Conservation (phyloP, 2,797 vertebrate species). For the Sebastes iracundus region DNA sequence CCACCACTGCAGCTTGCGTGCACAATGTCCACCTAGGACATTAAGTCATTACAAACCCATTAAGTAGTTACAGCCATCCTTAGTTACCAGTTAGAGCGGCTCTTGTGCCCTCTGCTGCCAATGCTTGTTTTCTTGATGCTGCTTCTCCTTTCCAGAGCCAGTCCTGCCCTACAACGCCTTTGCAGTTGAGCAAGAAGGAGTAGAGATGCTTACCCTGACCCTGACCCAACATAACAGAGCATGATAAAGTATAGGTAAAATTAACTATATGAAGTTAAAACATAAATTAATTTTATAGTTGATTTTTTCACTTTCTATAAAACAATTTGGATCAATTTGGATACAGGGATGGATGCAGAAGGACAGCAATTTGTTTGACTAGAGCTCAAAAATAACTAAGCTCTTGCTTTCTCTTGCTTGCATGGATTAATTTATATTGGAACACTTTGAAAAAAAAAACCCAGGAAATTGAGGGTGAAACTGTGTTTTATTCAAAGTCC, state of each 20-base stretch:
- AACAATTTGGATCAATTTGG: background rate
- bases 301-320: background rate
- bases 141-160: background rate
- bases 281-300: background rate
- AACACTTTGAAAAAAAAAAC: background rate
- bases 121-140: background rate
- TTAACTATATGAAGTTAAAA: background rate
- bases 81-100: slow-evolving; percentile 17
- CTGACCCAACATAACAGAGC: background rate
- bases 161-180: background rate
- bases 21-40: background rate
- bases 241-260: background rate
- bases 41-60: slow-evolving; percentile 17
- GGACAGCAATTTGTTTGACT: background rate
- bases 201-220: background rate
- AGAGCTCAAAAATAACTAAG: background rate
- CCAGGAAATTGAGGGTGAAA: background rate
- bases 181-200: background rate
- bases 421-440: background rate
- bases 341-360: background rate
- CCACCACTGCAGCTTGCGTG: background rate
- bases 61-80: slow-evolving; percentile 21
- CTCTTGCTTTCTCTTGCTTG: background rate
- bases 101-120: slow-evolving; percentile 22
- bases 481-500: background rate